Evolutionary conservation across 1,140 invertebrate species (phyloP), one percentile per base, ranked within the genome.

Genomic region (Apis laboriosa): DNA sequence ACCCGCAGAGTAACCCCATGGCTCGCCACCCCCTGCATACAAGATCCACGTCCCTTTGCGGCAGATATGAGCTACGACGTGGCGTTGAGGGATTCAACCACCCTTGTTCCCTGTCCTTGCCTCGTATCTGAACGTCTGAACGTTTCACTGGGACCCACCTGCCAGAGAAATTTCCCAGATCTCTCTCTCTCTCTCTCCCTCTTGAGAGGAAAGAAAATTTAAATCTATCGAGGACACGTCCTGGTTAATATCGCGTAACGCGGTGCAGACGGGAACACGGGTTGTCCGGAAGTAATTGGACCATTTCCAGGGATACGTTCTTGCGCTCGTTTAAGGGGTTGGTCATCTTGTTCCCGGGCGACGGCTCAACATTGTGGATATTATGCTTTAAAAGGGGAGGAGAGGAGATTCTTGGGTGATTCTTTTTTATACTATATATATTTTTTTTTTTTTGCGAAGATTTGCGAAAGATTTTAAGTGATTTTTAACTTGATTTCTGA

Each of bases 21-120:
- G 78, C 86, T 88, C 86, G 86, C 86, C 86, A 86, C 86, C 86
- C 88, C 70, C 89, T 88, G 86, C 89, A 87, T 90, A 89, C 88
- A 89, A 87, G 89, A 91, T 91, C 84, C 90, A 86, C 87, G 91
- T 92, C 91, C 91, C 89, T 92, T 93, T 92, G 91, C 91, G 91
- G 90, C 89, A 93, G 91, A 93, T 93, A 93, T 93, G 92, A 93
- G 92, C 87, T 92, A 93, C 92, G 91, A 92, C 91, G 88, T 85
- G 85, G 88, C 88, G 86, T 85, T 90, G 86, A 92, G 92, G 89
- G 91, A 90, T 91, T 91, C 91, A 89, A 86, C 88, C 86, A 78
- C 86, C 85, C 86, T 86, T 85, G 80, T 85, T 86, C 86, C 66
- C 90, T 75, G 77, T 86, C 86, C 4, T 53, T 9, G 77, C 64